Conservation (phyloP, 2,797 vertebrate genomes). For the Chelidonichthys spinosus region DNA sequence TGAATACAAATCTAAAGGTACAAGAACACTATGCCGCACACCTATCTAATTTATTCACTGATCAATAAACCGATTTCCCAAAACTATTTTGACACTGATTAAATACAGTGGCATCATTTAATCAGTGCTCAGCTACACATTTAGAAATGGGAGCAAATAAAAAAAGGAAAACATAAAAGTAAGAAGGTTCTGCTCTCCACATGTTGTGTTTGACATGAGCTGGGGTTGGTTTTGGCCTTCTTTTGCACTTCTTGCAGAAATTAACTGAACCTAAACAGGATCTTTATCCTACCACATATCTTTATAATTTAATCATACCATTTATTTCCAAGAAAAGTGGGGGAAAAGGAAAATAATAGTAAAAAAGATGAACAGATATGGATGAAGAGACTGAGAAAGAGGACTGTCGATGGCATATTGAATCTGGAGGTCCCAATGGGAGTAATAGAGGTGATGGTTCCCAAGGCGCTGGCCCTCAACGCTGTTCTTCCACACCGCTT, state of each 20-base stretch:
- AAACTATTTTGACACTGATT: slow-evolving; percentile 5
- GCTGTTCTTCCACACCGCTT: slow-evolving; percentile 51
- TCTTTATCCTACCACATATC: slow-evolving; percentile 15
- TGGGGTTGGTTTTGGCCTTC: slow-evolving; percentile 5
- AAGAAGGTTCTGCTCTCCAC: not conserved
- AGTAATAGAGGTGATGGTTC: slow-evolving; percentile 39
- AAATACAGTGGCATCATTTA: not conserved
- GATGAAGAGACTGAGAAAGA: slow-evolving; percentile 16
- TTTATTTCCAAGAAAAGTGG: slow-evolving; percentile 18
- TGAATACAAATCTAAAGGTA: not conserved
- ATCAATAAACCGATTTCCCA: not conserved
- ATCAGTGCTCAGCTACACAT: not conserved
- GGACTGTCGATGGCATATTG: slow-evolving; percentile 14
- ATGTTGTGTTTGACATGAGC: slow-evolving; percentile 7
- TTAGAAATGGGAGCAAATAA: not conserved
- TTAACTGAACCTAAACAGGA: slow-evolving; percentile 15
- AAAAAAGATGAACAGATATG: not conserved
- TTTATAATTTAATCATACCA: slow-evolving; percentile 28
- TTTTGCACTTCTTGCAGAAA: not conserved
- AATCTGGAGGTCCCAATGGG: slow-evolving; percentile 53
- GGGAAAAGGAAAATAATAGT: not conserved
- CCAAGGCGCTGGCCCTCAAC: slow-evolving; percentile 45
- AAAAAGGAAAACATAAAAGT: not conserved
- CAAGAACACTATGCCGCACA: not conserved
- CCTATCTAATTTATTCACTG: not conserved